Evolutionary conservation across 2,113 vertebrate genomes (phyloP).

Genomic region (Solea solea): DNA sequence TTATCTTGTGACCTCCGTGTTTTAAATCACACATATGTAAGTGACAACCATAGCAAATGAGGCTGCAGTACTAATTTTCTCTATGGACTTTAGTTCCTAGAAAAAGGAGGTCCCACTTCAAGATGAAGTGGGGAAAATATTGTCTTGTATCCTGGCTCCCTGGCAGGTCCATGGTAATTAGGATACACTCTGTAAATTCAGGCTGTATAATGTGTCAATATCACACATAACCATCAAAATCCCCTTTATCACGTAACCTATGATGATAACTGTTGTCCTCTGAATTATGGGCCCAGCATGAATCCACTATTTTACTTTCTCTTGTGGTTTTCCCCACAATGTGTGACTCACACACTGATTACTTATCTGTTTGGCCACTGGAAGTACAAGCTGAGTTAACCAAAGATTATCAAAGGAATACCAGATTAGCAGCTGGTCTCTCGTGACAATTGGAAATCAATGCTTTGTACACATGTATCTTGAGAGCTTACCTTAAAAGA

Average conservation of each 20-base stretch:
- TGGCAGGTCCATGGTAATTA: too few relatives aligned
- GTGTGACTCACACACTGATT: not conserved
- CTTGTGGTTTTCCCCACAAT: not conserved
- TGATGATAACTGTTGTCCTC: not conserved
- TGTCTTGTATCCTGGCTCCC: too few relatives aligned
- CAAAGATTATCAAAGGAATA: conserved; percentile 15
- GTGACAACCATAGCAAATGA: too few relatives aligned
- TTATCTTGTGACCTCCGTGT: too few relatives aligned
- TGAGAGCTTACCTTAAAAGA: not conserved
- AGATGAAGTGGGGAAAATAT: too few relatives aligned
- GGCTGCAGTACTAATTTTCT: too few relatives aligned
- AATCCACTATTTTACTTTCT: not conserved
- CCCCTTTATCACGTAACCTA: not conserved
- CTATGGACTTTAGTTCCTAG: too few relatives aligned
- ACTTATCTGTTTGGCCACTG: conserved; percentile 6
- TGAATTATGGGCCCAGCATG: not conserved
- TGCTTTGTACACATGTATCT: conserved; percentile 16
- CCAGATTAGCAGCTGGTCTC: conserved; percentile 12
- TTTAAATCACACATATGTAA: too few relatives aligned
- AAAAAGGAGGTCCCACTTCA: too few relatives aligned
- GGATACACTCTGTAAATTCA: too few relatives aligned
- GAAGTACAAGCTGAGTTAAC: conserved; percentile 16
- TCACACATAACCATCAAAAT: too few relatives aligned
- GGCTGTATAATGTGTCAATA: too few relatives aligned
- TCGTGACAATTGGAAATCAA: conserved; percentile 22